Evolutionary conservation across 2,888 invertebrate genomes (phyloP).

Genomic region (Lycophotia porphyrea): DNA sequence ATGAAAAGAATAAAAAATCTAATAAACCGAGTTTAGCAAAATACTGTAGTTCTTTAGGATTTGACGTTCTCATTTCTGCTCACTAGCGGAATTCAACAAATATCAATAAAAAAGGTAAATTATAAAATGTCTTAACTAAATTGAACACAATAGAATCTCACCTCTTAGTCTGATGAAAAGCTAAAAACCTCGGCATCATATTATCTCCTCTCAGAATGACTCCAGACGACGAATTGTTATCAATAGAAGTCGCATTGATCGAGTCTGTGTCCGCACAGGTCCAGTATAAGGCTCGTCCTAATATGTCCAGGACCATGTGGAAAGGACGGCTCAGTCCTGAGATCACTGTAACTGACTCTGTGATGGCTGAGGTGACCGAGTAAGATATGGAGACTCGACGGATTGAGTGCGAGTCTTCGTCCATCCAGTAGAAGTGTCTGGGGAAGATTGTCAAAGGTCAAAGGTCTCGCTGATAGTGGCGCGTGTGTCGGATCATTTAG

Average conservation of each 20-base stretch:
- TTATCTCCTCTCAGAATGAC: constrained; percentile 94
- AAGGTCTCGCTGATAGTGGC: no score
- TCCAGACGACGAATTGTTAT: constrained; percentile 91
- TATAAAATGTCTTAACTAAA: not conserved
- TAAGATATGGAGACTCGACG: constrained; percentile 90
- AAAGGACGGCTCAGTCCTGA: constrained; percentile 92
- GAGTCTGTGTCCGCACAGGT: constrained; percentile 95
- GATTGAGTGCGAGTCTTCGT: constrained; percentile 94
- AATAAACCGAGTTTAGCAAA: not conserved
- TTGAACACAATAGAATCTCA: constrained; percentile 29
- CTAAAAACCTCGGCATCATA: constrained; percentile 95
- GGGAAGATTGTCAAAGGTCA: no score
- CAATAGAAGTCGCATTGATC: constrained; percentile 96
- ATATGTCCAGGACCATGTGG: constrained; percentile 96
- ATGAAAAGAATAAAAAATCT: not conserved
- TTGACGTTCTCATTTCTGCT: not conserved
- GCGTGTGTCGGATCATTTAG: no score
- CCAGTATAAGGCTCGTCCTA: constrained; percentile 96
- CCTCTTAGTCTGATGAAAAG: constrained; percentile 95
- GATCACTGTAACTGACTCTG: constrained; percentile 88
- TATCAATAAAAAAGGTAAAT: not conserved
- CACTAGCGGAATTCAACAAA: not conserved
- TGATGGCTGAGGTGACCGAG: constrained; percentile 78
- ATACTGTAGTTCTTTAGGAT: not conserved
- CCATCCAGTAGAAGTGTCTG: constrained; percentile 92